Percentiles rank a stretch among this genome's conserved stretches.
phyloP scores from a whole-genome alignment of 2,797 vertebrate species.

The Takifugu ocellatus region DNA sequence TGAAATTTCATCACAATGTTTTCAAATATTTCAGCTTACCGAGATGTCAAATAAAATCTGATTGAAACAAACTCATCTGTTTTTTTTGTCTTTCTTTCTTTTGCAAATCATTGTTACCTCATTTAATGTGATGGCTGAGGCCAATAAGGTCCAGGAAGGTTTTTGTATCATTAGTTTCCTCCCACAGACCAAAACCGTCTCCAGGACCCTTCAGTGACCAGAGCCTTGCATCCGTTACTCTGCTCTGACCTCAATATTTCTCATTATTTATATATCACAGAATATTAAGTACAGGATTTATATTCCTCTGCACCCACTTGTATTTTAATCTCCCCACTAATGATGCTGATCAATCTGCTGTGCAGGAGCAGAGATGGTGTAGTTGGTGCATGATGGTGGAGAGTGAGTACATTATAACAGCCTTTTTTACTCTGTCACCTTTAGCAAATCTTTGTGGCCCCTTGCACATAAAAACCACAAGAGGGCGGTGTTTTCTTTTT shows the following conservation, averaged over 20 bases:
- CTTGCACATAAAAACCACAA: conserved; percentile 19
- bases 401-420: conserved; percentile 62
- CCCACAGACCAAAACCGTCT: too few species aligned
- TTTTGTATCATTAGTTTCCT: neutral
- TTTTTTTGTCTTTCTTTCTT: neutral
- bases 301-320: conserved; percentile 8
- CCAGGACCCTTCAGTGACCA: too few species aligned
- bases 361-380: conserved; percentile 8
- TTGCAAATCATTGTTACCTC: neutral
- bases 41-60: conserved; percentile 36
- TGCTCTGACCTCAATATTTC: neutral
- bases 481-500: conserved; percentile 15
- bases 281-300: neutral
- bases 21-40: conserved; percentile 16
- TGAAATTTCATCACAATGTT: conserved; percentile 18
- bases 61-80: neutral
- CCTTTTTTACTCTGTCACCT: conserved; percentile 43
- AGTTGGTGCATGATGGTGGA: conserved; percentile 39
- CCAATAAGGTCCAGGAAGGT: neutral
- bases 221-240: too few species aligned
- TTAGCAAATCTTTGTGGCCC: conserved; percentile 35
- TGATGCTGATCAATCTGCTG: conserved; percentile 31
- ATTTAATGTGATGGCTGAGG: too few species aligned
- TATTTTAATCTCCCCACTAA: conserved; percentile 51
- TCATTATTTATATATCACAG: neutral